phyloP scores from a whole-genome alignment of 2,113 vertebrate genomes.

The Peromyscus californicus region DNA sequence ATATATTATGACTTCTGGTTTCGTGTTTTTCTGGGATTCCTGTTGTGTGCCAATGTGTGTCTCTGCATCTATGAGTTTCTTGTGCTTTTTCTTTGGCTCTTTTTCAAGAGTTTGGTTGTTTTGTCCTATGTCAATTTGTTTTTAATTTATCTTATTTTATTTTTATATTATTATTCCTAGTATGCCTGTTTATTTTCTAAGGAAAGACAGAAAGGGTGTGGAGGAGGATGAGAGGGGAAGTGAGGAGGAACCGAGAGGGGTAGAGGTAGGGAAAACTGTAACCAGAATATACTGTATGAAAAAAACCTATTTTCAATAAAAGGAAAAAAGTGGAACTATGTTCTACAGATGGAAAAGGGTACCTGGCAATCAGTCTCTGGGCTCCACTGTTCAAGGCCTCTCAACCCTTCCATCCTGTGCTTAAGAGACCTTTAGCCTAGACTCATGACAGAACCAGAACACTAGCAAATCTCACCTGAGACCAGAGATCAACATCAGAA shows the following conservation, averaged over 20 bases:
- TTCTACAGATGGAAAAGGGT: background rate
- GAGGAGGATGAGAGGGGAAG: background rate
- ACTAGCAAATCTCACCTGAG: background rate
- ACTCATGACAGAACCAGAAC: conserved; percentile 49
- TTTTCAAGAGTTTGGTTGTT: background rate
- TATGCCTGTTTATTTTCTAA: background rate
- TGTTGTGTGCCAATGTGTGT: background rate
- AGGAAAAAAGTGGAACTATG: background rate
- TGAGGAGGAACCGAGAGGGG: background rate
- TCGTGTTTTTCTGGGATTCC: background rate
- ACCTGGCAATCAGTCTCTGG: background rate
- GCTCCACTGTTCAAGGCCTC: background rate
- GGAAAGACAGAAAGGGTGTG: background rate
- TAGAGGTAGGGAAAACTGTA: background rate
- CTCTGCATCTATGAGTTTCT: background rate
- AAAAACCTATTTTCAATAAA: background rate
- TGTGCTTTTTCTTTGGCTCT: background rate
- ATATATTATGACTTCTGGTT: background rate
- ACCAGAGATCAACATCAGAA: background rate
- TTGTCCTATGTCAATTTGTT: background rate
- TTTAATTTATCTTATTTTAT: background rate
- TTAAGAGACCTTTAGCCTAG: background rate
- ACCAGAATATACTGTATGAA: background rate
- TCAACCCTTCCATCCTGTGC: background rate
- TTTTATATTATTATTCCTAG: background rate